Percentiles rank a stretch among this genome's conserved stretches.
phyloP scores from a whole-genome alignment of 2,113 vertebrate genomes.

The Tachuris rubrigastra region DNA sequence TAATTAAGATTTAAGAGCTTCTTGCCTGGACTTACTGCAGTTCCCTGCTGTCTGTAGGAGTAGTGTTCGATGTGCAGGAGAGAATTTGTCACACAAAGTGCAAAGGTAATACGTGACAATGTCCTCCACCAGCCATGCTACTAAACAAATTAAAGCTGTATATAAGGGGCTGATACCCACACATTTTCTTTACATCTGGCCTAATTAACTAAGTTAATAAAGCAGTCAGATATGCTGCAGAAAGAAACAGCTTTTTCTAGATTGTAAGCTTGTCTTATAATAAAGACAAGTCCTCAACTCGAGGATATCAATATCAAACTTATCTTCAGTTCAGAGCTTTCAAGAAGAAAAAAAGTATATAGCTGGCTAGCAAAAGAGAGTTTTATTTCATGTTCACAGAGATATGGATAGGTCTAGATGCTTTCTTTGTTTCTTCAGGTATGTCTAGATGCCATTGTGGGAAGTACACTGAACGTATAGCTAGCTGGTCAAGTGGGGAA shows the following conservation, averaged over 20 bases:
- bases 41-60: conserved; percentile 14
- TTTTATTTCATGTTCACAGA: not conserved
- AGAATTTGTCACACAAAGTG: conserved; percentile 29
- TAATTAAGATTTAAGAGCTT: conserved; percentile 71
- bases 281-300: not conserved
- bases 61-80: not conserved
- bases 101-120: conserved; percentile 46
- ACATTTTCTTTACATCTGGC: conserved; percentile 5
- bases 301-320: not conserved
- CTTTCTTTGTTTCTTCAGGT: not conserved
- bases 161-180: not conserved
- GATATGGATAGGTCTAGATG: not conserved
- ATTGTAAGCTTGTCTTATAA: not conserved
- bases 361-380: not conserved
- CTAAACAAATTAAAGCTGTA: conserved; percentile 30
- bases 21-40: conserved; percentile 22
- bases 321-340: not conserved
- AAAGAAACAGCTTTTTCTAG: not conserved
- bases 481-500: not conserved
- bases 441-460: not conserved
- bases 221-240: not conserved
- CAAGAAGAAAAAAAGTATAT: not conserved
- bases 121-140: not conserved
- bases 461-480: not conserved
- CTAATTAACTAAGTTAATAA: conserved; percentile 29